A percentile compares a stretch with the other conserved stretches of the same genome.
phyloP scores from a whole-genome alignment of 2,888 invertebrate genomes.

The Nebria brevicollis region DNA sequence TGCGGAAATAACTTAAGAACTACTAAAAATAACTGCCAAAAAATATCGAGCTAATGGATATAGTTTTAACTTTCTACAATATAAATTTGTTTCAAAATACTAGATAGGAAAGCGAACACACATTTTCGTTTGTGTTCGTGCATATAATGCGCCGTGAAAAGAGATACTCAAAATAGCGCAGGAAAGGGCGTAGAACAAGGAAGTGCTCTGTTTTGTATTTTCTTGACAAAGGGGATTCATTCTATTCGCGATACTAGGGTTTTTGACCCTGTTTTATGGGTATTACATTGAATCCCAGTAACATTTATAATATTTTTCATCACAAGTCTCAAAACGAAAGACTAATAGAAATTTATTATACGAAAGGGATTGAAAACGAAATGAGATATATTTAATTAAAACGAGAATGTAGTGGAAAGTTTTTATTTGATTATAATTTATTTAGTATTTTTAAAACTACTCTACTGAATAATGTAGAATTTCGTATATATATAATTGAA shows the following conservation, averaged over 20 bases:
- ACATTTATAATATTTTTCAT: not conserved
- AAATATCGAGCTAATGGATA: not conserved
- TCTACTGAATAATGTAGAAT: not conserved
- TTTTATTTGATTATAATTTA: no score
- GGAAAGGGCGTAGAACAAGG: not conserved
- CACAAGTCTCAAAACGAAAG: no score
- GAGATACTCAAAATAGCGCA: not conserved
- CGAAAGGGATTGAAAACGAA: not conserved
- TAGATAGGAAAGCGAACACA: not conserved
- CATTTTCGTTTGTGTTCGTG: not conserved
- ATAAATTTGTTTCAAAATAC: no score
- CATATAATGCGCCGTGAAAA: not conserved
- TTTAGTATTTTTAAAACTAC: not conserved
- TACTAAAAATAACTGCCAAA: not conserved
- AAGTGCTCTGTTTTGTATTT: not conserved
- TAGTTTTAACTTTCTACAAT: no score
- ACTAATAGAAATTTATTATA: not conserved
- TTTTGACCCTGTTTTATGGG: not conserved
- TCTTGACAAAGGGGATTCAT: not conserved
- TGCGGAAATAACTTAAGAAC: not conserved
- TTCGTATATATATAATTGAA: not conserved
- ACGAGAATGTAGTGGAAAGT: not conserved
- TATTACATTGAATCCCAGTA: not conserved
- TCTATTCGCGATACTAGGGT: not conserved
- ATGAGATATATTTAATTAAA: not conserved